Evolutionary conservation across 2,888 invertebrate species (phyloP), one percentile per base, ranked within the genome.

Genomic region (Gastrophysa polygoni): DNA sequence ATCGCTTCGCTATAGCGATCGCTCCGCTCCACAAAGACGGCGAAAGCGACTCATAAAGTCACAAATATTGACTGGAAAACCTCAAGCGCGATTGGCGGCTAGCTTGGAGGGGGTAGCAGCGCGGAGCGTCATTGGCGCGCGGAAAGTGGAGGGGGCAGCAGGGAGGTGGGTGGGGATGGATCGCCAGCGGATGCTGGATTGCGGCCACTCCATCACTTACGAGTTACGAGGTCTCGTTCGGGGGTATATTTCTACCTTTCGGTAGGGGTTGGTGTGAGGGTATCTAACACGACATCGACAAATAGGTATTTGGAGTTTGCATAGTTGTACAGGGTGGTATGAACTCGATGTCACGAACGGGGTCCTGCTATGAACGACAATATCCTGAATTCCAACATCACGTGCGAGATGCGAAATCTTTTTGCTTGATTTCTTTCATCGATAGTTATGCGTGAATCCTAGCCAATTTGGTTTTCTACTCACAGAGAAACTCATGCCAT

Each of bases 61-160:
- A 75, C 80, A 79, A 81, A 80, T 81, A 81, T 81, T 74, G 81
- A 81, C 80, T 81, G 77, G 80, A 80, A 80, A 80, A 80, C 78
- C 79, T 79, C 79, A 77, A 76, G 77, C 77, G 76, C 75, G 78
- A 81, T 81, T 81, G 80, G 80, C 77, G 78, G 77, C 74, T 74
- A 73, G 77, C 77, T 74, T 67, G 71, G 70, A 68, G 73, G 75
- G 72, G 71, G 70, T 69, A 67, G 49, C 44, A 32, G 58, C 66
- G 56, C 28, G 38, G 20, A 21, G 63, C 58, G 57, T 52, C 66
- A 70, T 69, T 71, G 71, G 71, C 55, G 32, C 57, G 43, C 16
- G 29, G 16, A 34, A 52, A 63, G 64, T 60, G 70, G 67, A 66
- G 63, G 46, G 16, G 49, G 46, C 46, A 48, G 46, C 51, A 51